phyloP scores from a whole-genome alignment of 2,797 vertebrate genomes.

The Hyperoplus lanceolatus region DNA sequence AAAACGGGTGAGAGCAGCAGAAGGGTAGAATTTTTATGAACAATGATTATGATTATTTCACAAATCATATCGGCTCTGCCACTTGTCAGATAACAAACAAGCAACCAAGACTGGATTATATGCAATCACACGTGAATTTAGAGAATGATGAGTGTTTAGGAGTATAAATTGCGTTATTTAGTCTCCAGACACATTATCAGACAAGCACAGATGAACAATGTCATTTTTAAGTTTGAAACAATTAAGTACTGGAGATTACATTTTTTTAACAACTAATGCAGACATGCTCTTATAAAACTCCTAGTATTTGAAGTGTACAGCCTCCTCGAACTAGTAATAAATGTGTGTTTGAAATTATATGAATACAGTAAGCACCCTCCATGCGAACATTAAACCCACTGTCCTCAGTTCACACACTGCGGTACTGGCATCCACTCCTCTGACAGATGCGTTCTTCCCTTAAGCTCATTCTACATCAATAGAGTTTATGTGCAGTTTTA shows the following conservation, averaged over 20 bases:
- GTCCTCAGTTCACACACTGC: constrained; percentile 56
- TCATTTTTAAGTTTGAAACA: not conserved
- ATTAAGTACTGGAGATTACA: not conserved
- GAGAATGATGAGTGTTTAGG: not conserved
- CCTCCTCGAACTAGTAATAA: not conserved
- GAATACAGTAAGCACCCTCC: constrained; percentile 9
- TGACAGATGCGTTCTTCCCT: constrained; percentile 70
- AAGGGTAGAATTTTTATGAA: not conserved
- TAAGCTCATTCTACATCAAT: constrained; percentile 51
- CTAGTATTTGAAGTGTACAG: not conserved
- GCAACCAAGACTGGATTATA: not conserved
- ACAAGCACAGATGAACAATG: constrained; percentile 3
- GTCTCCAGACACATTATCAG: not conserved
- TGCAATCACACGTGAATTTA: not conserved
- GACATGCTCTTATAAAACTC: not conserved
- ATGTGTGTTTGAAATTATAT: not conserved
- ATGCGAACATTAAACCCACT: constrained; percentile 30
- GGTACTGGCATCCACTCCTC: constrained; percentile 46
- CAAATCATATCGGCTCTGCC: not conserved
- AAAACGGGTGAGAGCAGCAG: not conserved
- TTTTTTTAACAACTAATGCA: not conserved
- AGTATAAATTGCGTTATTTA: not conserved
- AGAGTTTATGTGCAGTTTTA: constrained; percentile 14
- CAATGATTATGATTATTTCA: not conserved
- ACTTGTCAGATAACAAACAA: not conserved